Evolutionary conservation across 1,140 invertebrate genomes (phyloP), one percentile per base, ranked within the genome.

Genomic region (Diorhabda elongata): DNA sequence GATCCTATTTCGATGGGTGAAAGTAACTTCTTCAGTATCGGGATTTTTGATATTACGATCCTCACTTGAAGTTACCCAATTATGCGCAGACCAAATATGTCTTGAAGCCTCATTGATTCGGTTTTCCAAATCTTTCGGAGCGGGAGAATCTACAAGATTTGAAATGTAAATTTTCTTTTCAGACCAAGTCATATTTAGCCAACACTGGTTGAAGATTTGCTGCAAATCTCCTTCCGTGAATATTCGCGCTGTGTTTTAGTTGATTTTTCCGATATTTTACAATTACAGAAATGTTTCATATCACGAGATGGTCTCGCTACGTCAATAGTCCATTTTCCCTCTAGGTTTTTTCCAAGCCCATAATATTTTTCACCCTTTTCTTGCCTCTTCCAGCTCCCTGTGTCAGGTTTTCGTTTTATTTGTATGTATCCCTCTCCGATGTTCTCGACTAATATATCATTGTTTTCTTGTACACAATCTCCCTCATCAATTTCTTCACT

Each of bases 301-400:
- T 64, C 44, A n/a, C 41, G 42, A 11, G 42, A 8, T 42, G n/a
- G 44, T 64, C 2, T 42, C 41, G 42, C 47, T 11, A 47, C 8
- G 47, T 64, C 62, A 26, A 64, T 44, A 45, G 6, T 44, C n/a
- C 5, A 44, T 64, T 64, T 64, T 56, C 45, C 62, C 4, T 64
- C 62, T 56, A 47, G 6, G 47, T 64, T 64, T 11, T 64, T 64
- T 42, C 2, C 47, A 11, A 42, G 44, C 4, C 62, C 62, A 7
- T 47, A 8, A 44, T 64, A 64, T 11, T 45, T 44, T 64, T 64
- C 62, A 43, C 61, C 44, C 7, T 64, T 64, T 44, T n/a, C n/a
- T 44, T 44, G 61, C 61, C n/a, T 26, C 44, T 63, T 45, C 8
- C 45, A 52, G 5, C 5, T 52, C 45, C 5, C 45, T 1, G 45